Base-by-base conservation (phyloP, 2,888 invertebrate species). In the Sympetrum striolatum region DNA sequence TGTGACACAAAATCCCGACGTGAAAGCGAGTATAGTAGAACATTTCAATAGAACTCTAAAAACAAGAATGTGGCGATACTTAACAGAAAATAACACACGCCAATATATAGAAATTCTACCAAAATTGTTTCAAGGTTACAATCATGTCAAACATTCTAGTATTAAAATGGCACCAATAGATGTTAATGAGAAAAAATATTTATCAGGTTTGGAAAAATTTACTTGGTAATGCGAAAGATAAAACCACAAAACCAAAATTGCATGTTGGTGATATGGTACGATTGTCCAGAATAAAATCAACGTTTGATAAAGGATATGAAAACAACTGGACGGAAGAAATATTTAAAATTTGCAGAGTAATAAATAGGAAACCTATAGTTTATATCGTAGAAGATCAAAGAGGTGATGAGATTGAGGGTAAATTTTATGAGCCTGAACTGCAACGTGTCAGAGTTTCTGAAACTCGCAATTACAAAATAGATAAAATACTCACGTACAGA, bases 241-340 rank as follows among this genome's bases (percentile, higher is more conserved):
- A 5, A 31, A 31, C n/a, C 22, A 10, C 18, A 6, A 15, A 5
- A n/a, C 15, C 22, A 81, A 60, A n/a, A 31, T 90, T 58, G 18
- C 86, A 90, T 44, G 90, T 80, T 53, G 92, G 53, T 90, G 92
- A 10, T 81, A 91, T 58, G 58, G 58, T 60, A 2, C 18, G 60
- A 60, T 22, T 60, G 1, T 18, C 60, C 25, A 91, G 91, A 90
- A 90, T 73, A n/a, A 92, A 92, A 91, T 44, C 91, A 31, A 39
- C 90, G 0, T 92, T 92, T 91, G 92, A 91, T 64, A 92, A 92
- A 91, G 92, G 92, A 10, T 92, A 92, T 86, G 90, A 90, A 39
- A 90, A 58, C 6, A 92, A 92, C 53, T 92, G 91, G 92, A 92
- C 90, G 31, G 92, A 92, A 81, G 92, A 93, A 91, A 91, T 92